Conservation (phyloP, 2,888 invertebrate species). For the Conomelus anceps region DNA sequence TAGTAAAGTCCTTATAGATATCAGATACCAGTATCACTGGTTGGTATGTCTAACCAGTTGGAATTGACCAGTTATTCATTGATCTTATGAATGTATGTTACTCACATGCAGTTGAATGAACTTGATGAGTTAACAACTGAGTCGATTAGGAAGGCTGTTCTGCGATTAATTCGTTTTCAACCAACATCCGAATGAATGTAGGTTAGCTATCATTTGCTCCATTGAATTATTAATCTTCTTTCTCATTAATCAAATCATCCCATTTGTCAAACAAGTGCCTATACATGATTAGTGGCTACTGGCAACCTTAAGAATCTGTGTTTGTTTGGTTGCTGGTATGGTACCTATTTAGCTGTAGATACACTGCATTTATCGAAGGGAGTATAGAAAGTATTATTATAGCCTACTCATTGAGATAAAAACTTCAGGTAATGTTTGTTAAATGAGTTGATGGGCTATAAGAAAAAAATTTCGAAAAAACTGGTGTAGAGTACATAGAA, state of each 20-base stretch:
- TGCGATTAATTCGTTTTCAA: neutral
- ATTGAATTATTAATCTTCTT: neutral
- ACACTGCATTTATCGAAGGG: too few relatives aligned
- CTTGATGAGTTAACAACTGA: neutral
- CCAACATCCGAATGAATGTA: neutral
- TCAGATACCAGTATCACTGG: too few relatives aligned
- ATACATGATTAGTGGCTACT: neutral
- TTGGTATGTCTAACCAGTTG: neutral
- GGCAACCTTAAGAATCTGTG: neutral
- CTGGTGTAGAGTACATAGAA: too few relatives aligned
- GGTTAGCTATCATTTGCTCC: neutral
- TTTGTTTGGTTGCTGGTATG: neutral
- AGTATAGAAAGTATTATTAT: too few relatives aligned
- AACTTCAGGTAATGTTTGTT: too few relatives aligned
- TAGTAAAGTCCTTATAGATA: neutral
- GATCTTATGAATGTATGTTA: neutral
- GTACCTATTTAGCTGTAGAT: neutral
- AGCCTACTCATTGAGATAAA: too few relatives aligned
- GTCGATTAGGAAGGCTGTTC: neutral
- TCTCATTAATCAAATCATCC: neutral
- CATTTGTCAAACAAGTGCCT: neutral
- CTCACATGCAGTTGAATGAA: neutral
- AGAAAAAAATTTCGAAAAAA: too few relatives aligned
- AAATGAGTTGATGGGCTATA: too few relatives aligned
- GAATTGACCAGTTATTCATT: too few relatives aligned